These are phyloP conservation scores for Synergus gifuensis DNA, from an alignment of 2,888 invertebrate genomes.

Conservation along the genomic window DNA sequence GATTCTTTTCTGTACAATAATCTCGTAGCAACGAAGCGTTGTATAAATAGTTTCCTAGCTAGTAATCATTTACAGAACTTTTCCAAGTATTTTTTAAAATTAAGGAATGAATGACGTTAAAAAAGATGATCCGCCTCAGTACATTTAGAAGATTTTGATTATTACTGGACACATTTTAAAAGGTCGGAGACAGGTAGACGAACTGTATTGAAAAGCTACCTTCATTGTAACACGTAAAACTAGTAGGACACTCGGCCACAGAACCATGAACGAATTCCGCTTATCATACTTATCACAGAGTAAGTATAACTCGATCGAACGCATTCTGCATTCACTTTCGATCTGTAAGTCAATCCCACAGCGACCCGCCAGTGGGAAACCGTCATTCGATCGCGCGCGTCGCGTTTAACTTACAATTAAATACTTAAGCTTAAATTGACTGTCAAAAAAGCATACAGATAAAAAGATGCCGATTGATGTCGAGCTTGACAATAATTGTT, in stretches of 20 bases:
- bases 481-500: conserved; percentile 15
- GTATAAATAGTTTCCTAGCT: conserved; percentile 56
- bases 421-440: conserved; percentile 29
- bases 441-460: conserved; percentile 26
- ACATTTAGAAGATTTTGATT: conserved; percentile 8
- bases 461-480: background rate
- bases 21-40: conserved; percentile 4
- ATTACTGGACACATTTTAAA: background rate
- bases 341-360: conserved; percentile 29
- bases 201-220: conserved; percentile 21
- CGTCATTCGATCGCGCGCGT: conserved; percentile 17
- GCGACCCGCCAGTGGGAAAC: background rate
- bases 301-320: conserved; percentile 70
- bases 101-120: conserved; percentile 58
- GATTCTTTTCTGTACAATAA: conserved; percentile 20
- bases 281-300: conserved; percentile 74
- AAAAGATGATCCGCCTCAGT: conserved; percentile 11
- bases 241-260: conserved; percentile 48
- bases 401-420: conserved; percentile 16
- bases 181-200: background rate
- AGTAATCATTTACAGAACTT: conserved; percentile 54
- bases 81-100: conserved; percentile 53
- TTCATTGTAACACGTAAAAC: conserved; percentile 46
- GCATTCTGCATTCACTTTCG: conserved; percentile 14
- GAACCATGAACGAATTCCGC: conserved; percentile 51